A percentile compares a stretch with the other conserved stretches of the same genome.
These are phyloP conservation scores for Eupleurogrammus muticus DNA, from an alignment of 2,797 vertebrate genomes.

Conservation along the genomic window DNA sequence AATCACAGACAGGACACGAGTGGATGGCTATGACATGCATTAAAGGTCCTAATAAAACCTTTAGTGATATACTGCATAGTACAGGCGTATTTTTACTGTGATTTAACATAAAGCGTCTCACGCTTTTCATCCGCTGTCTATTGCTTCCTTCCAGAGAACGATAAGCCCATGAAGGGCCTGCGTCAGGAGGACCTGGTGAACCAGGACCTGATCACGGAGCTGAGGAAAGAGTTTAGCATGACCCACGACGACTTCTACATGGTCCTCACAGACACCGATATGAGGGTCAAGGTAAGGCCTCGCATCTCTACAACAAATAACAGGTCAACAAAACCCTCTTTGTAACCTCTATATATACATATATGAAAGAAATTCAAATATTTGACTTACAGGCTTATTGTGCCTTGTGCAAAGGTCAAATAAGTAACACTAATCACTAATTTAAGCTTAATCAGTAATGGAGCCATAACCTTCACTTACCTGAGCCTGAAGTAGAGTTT, in stretches of 20 bases:
- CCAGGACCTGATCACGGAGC: constrained; percentile 92
- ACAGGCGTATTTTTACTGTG: not conserved
- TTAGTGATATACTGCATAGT: not conserved
- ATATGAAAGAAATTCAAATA: too few species aligned
- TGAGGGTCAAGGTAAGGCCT: constrained; percentile 91
- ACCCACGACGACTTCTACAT: constrained; percentile 97
- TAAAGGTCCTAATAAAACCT: not conserved
- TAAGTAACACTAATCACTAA: too few species aligned
- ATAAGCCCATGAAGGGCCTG: constrained; percentile 95
- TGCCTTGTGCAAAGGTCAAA: too few species aligned
- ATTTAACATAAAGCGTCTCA: not conserved
- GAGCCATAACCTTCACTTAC: too few species aligned
- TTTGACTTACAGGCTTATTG: too few species aligned
- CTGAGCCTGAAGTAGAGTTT: too few species aligned
- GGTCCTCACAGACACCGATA: constrained; percentile 94
- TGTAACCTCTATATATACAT: not conserved
- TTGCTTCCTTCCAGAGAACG: constrained; percentile 86
- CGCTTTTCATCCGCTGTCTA: not conserved
- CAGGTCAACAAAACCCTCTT: not conserved
- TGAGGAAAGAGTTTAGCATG: constrained; percentile 95
- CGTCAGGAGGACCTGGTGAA: constrained; percentile 94
- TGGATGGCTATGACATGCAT: too few species aligned
- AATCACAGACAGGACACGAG: too few species aligned
- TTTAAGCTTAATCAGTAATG: too few species aligned
- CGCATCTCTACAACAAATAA: too few species aligned